Base-by-base conservation (phyloP, 1,140 invertebrate genomes). In the Drosophila ananassae region DNA sequence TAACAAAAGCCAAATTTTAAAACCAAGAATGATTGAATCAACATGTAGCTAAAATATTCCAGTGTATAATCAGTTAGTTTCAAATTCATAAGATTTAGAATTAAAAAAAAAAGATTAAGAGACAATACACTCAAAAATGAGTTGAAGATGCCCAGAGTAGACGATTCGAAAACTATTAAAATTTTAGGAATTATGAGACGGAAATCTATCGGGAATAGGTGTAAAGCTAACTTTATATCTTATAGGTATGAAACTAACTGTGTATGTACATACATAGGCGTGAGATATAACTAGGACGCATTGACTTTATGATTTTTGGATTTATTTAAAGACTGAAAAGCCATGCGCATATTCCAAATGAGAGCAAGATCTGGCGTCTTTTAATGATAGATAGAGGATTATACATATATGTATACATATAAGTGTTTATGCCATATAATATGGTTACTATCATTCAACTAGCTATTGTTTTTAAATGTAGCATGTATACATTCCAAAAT, bases 291-390 rank as follows among this genome's bases (percentile, higher is more conserved):
- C 63, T 55, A 57, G 67, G 54, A 56, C 58, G 67, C 54, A 81
- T 62, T 63, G 48, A 56, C 61, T 71, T 87, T 77, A 68, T 67
- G 61, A 75, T 66, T 64, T 84, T 72, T 81, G 54, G 68, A 87
- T 77, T 85, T 71, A 69, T 85, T 85, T 77, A 78, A 85, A 85
- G 81, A 85, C 81, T 85, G 81, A 85, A 64, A 63, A 77, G 81
- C 73, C 76, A 84, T 46, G 81, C 77, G 81, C 69, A 67, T 76
- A 82, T 82, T 78, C 55, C 51, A 77, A 78, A 54, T 59, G 53
- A 78, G 76, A 73, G 61, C 52, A 39, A 54, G 53, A 63, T 79
- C 64, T 76, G 77, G 47, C 59, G 59, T 80, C 75, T 73, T 61
- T 50, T 54, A 64, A 74, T 74, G 61, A 77, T 76, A 75, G 71